phyloP scores from a whole-genome alignment of 2,113 vertebrate genomes.

The Carollia perspicillata region DNA sequence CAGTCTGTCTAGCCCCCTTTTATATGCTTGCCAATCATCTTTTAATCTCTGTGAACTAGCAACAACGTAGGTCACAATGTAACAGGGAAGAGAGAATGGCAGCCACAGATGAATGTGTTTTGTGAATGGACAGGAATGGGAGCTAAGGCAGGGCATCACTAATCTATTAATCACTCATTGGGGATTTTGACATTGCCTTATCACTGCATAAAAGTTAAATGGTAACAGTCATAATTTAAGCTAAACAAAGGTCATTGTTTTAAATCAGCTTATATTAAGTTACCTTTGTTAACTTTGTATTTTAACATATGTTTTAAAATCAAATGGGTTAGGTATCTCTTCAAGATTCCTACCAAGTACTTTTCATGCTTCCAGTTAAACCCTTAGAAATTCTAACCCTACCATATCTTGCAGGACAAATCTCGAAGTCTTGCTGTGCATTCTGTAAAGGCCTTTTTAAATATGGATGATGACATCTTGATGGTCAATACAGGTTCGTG shows the following conservation, averaged over 20 bases:
- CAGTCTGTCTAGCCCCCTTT: not conserved
- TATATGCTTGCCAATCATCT: not conserved
- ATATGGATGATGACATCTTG: slow-evolving; percentile 84
- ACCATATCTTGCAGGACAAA: slow-evolving; percentile 86
- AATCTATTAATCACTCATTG: not conserved
- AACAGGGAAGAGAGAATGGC: not conserved
- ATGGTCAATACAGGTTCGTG: slow-evolving; percentile 86
- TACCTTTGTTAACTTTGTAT: slow-evolving; percentile 13
- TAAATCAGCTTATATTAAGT: not conserved
- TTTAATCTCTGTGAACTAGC: not conserved
- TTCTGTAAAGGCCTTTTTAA: slow-evolving; percentile 82
- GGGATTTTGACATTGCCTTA: not conserved
- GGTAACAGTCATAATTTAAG: not conserved
- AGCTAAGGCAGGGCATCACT: not conserved
- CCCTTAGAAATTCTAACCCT: slow-evolving; percentile 23
- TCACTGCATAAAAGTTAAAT: not conserved
- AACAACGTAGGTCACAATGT: not conserved
- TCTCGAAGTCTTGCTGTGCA: slow-evolving; percentile 89
- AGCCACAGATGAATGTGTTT: not conserved
- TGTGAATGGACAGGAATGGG: not conserved
- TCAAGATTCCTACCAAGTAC: not conserved
- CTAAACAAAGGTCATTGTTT: not conserved
- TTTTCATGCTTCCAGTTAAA: slow-evolving; percentile 29
- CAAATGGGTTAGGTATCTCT: not conserved
- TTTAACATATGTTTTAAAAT: slow-evolving; percentile 34